Percentiles rank a stretch among this genome's conserved stretches.
Conservation (phyloP, 2,797 vertebrate genomes). For the Falco berigora region DNA sequence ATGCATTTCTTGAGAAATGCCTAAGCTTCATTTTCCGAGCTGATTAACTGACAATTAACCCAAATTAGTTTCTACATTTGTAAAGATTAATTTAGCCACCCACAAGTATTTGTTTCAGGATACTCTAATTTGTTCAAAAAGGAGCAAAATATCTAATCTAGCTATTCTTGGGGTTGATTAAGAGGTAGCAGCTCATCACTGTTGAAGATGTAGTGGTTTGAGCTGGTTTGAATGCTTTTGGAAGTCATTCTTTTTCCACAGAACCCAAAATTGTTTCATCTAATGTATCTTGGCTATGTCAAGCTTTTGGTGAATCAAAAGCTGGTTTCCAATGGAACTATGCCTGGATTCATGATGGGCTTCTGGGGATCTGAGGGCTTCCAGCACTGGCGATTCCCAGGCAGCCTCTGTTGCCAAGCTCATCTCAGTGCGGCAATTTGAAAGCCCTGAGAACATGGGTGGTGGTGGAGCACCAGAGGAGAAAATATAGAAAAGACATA, state of each 20-base stretch:
- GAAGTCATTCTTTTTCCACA: neutral
- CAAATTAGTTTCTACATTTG: neutral
- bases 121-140: neutral
- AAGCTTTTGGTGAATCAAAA: neutral
- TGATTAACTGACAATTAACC: slow-evolving; percentile 39
- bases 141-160: neutral
- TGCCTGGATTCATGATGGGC: slow-evolving; percentile 7
- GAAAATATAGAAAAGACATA: neutral
- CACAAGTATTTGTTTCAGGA: slow-evolving; percentile 7
- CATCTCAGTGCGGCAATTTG: neutral
- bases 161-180: neutral
- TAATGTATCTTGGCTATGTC: neutral
- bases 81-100: neutral
- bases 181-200: slow-evolving; percentile 8
- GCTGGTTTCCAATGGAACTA: neutral
- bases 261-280: neutral
- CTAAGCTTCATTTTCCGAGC: neutral
- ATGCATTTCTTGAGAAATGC: neutral
- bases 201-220: neutral
- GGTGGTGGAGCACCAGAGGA: neutral
- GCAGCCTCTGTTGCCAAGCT: neutral
- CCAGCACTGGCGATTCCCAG: neutral
- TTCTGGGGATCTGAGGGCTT: neutral
- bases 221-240: neutral
- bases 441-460: neutral